These are phyloP conservation scores for Apis florea DNA, from an alignment of 1,140 invertebrate genomes.

Conservation along the genomic window DNA sequence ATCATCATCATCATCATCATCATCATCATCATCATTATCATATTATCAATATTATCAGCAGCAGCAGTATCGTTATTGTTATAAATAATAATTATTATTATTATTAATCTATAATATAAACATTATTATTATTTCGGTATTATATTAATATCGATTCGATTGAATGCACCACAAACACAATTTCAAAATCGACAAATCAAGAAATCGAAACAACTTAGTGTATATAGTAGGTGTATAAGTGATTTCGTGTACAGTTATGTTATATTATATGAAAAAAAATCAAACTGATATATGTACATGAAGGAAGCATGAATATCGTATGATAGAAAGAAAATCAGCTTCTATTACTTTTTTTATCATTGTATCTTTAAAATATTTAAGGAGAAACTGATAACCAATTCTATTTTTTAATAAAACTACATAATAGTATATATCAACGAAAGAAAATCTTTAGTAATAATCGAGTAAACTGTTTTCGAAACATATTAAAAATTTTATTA, in stretches of 20 bases:
- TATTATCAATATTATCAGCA: no score
- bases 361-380: slow-evolving; percentile 18
- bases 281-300: slow-evolving; percentile 33
- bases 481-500: not conserved
- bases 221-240: slow-evolving; percentile 42
- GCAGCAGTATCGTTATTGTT: not conserved
- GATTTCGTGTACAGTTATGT: slow-evolving; percentile 39
- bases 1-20: not conserved
- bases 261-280: slow-evolving; percentile 21
- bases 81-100: not conserved
- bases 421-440: not conserved
- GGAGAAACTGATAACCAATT: slow-evolving; percentile 39
- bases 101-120: not conserved
- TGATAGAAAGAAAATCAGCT: slow-evolving; percentile 22
- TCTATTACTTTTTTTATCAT: slow-evolving; percentile 35
- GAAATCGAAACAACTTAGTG: slow-evolving; percentile 28
- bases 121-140: slow-evolving; percentile 25
- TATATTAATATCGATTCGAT: slow-evolving; percentile 52
- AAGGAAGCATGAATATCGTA: slow-evolving; percentile 5
- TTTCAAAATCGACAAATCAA: slow-evolving; percentile 8
- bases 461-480: not conserved
- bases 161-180: slow-evolving; percentile 24
- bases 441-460: not conserved
- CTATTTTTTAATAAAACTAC: slow-evolving; percentile 40
- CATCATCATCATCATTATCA: not conserved